Conservation (phyloP, 2,888 invertebrate species). For the Hypomecis punctinalis region DNA sequence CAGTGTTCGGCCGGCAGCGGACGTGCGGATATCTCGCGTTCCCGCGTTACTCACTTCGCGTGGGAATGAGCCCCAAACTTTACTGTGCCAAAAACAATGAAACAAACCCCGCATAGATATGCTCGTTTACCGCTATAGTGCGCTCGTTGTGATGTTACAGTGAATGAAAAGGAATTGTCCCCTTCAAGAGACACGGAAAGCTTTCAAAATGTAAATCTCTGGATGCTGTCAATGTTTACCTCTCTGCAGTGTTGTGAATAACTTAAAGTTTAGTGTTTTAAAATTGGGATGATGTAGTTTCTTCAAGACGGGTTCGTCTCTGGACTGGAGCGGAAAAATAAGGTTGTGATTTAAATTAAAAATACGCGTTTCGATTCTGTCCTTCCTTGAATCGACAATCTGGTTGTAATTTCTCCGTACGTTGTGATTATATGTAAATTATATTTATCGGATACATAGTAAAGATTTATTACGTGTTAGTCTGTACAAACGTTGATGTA, state of each 20-base stretch:
- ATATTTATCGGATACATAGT: slow-evolving; percentile 63
- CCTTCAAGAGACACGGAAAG: slow-evolving; percentile 53
- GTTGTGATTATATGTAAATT: slow-evolving; percentile 77
- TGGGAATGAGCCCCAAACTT: slow-evolving; percentile 66
- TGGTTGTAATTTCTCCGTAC: slow-evolving; percentile 75
- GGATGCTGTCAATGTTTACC: slow-evolving; percentile 78
- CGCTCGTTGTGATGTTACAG: slow-evolving; percentile 59
- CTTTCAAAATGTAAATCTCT: slow-evolving; percentile 72
- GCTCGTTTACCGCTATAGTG: slow-evolving; percentile 53
- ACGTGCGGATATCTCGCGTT: slow-evolving; percentile 60
- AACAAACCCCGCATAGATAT: slow-evolving; percentile 57
- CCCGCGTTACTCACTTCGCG: slow-evolving; percentile 60
- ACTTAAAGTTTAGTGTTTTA: slow-evolving; percentile 64
- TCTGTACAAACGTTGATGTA: slow-evolving; percentile 59
- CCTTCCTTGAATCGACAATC: slow-evolving; percentile 59
- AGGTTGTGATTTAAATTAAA: slow-evolving; percentile 75
- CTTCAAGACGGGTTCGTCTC: slow-evolving; percentile 46
- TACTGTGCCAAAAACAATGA: slow-evolving; percentile 72
- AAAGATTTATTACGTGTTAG: slow-evolving; percentile 61
- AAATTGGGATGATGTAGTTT: slow-evolving; percentile 62
- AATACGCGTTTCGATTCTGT: slow-evolving; percentile 54
- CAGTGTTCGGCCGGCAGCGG: slow-evolving; percentile 64
- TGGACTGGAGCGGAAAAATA: slow-evolving; percentile 59
- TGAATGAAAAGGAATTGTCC: slow-evolving; percentile 62
- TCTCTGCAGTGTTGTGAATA: slow-evolving; percentile 84